Evolutionary conservation across 2,888 invertebrate genomes (phyloP), one percentile per base, ranked within the genome.

Genomic region (Seira sanloemensis): DNA sequence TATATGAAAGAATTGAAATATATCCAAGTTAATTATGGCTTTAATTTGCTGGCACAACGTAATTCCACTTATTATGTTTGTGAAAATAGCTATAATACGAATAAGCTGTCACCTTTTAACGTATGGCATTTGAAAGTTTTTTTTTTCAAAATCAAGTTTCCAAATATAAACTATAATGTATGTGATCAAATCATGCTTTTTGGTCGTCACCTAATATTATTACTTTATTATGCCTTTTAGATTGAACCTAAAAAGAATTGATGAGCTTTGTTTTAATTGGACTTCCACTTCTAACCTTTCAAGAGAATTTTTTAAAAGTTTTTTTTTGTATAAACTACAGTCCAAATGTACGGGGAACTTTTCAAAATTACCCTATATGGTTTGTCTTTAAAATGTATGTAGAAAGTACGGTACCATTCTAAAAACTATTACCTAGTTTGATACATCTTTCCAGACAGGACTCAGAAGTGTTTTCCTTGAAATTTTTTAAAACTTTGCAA

Each of bases 31-130:
- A 25, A 67, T 23, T 80, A 68, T 75, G 75, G 81, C 81, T 76
- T 65, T 69, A 54, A 4, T 23, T 21, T 62, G 54, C 67, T 68
- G 77, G 68, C 77, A 77, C 77, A 77, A 77, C 67, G 27, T 19
- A 62, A 16, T 5, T 19, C 21, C 62, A 62, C 21, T 62, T 19
- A 62, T 62, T n/a, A n/a, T n/a, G n/a, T n/a, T n/a, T n/a, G n/a
- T n/a, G 9, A 62, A 62, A 62, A 62, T n/a, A n/a, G n/a, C n/a
- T n/a, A n/a, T n/a, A n/a, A n/a, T n/a, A n/a, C n/a, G 21, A 62
- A 21, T 19, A 9, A 62, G 19, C 62, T 62, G 21, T 23, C 21
- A 37, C n/a, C 21, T 62, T 62, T 19, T 62, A 62, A 62, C 4
- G n/a, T 62, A 62, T 50, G 50, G 50, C 50, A 50, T n/a, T 62